These are phyloP conservation scores for Cephus pygmeus DNA, from an alignment of 2,888 invertebrate species.

Conservation along the genomic window DNA sequence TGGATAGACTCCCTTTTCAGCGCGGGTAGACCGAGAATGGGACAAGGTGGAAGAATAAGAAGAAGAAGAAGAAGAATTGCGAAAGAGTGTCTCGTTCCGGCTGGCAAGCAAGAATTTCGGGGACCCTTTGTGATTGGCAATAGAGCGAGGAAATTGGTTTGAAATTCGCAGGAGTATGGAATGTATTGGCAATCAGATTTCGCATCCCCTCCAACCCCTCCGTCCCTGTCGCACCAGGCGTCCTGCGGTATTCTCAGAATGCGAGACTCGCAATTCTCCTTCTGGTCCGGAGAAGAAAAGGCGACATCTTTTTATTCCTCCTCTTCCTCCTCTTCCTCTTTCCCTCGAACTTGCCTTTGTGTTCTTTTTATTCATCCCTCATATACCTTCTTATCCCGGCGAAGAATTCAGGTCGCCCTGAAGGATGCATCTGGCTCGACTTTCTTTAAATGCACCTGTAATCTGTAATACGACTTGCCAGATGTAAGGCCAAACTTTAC, in stretches of 20 bases:
- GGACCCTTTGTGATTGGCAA: constrained; percentile 57
- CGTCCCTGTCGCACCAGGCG: constrained; percentile 18
- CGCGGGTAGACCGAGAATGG: neutral
- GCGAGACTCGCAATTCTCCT: constrained; percentile 16
- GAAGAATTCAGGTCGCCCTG: neutral
- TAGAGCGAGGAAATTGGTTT: constrained; percentile 59
- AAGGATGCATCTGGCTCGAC: neutral
- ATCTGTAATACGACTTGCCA: neutral
- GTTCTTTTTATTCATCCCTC: neutral
- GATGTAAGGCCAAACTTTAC: neutral
- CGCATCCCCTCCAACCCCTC: constrained; percentile 20
- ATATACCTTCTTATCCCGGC: neutral
- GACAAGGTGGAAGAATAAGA: neutral
- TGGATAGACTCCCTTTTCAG: neutral
- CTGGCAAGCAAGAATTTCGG: constrained; percentile 50
- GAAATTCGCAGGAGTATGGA: constrained; percentile 56
- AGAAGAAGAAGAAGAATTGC: constrained; percentile 35
- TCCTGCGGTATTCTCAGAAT: constrained; percentile 46
- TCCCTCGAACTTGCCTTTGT: neutral
- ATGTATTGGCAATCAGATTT: constrained; percentile 62
- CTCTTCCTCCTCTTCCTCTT: neutral
- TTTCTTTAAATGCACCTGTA: neutral
- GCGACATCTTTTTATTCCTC: neutral
- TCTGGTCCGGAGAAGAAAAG: neutral
- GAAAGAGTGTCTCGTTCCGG: constrained; percentile 47